Evolutionary conservation across 2,888 invertebrate genomes (phyloP).

Genomic region (Spisula solida): DNA sequence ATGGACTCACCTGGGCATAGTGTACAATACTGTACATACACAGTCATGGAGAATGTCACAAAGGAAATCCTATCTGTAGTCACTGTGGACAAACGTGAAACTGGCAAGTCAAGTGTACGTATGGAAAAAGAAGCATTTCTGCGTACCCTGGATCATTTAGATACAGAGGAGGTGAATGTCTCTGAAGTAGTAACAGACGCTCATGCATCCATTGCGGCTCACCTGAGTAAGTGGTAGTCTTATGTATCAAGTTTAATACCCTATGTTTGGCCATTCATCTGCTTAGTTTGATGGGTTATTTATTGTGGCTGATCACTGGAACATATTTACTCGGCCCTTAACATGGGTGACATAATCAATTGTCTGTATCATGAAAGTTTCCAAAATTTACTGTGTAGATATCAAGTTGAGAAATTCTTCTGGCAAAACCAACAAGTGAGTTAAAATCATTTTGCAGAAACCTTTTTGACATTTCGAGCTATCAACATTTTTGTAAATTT

Average conservation of each 20-base stretch:
- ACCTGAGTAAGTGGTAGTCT: neutral
- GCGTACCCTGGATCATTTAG: conserved; percentile 3
- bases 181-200: conserved; percentile 41
- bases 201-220: conserved; percentile 38
- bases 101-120: conserved; percentile 28
- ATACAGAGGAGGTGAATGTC: conserved; percentile 11
- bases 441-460: too few species aligned
- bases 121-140: conserved; percentile 47
- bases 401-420: too few species aligned
- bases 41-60: conserved; percentile 34
- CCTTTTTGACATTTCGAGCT: too few species aligned
- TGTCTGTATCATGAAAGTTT: neutral
- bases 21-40: conserved; percentile 49
- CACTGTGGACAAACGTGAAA: conserved; percentile 38
- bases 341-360: too few species aligned
- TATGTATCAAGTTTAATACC: neutral
- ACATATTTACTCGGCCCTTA: too few species aligned
- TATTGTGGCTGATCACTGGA: too few species aligned
- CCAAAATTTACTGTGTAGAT: too few species aligned
- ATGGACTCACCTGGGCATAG: conserved; percentile 50
- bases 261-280: too few species aligned
- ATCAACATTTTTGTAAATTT: too few species aligned
- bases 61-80: conserved; percentile 41
- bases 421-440: too few species aligned
- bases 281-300: too few species aligned